Conservation (phyloP, 2,797 vertebrate genomes). For the Rhynchotus rufescens region DNA sequence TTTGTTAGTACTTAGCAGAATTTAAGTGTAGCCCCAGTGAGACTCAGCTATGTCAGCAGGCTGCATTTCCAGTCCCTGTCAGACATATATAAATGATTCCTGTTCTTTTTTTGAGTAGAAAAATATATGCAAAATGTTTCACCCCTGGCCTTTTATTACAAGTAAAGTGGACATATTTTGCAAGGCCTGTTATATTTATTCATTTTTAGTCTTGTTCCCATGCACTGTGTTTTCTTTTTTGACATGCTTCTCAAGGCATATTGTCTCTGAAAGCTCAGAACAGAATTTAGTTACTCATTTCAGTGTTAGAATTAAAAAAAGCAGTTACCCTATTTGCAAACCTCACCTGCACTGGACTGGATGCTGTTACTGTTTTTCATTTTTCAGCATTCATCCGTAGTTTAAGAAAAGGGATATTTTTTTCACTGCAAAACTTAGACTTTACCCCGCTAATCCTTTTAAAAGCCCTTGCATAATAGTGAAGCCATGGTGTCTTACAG, state of each 20-base stretch:
- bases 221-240: background rate
- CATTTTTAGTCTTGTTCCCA: background rate
- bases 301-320: background rate
- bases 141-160: background rate
- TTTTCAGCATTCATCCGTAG: background rate
- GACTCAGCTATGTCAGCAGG: background rate
- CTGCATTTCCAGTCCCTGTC: background rate
- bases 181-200: background rate
- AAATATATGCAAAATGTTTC: background rate
- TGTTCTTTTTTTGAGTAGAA: background rate
- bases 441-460: background rate
- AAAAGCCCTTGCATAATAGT: background rate
- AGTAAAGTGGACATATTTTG: background rate
- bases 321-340: background rate
- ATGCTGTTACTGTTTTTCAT: background rate
- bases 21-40: constrained; percentile 23
- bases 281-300: background rate
- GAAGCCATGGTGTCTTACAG: background rate
- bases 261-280: background rate
- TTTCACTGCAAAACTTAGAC: background rate
- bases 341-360: background rate
- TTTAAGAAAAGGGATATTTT: background rate
- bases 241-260: background rate
- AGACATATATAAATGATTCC: background rate
- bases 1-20: constrained; percentile 49